A percentile compares a stretch with the other conserved stretches of the same genome.
phyloP scores from a whole-genome alignment of 2,888 invertebrate species.

The Amaurobius ferox region DNA sequence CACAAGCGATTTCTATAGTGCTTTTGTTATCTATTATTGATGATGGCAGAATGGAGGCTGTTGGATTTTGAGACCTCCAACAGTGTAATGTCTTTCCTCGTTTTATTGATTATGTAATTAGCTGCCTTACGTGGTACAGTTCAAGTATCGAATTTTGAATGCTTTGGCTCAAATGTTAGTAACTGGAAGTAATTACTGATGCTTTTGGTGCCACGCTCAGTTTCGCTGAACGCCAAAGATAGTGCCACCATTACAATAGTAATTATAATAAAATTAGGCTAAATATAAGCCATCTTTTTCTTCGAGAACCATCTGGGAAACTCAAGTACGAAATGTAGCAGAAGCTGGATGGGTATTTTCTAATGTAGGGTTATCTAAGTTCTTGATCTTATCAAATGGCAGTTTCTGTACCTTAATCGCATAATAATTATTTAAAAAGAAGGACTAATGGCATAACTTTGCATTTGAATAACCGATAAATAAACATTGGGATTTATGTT shows the following conservation, averaged over 20 bases:
- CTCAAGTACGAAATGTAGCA: background rate
- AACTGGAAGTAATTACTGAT: constrained; percentile 59
- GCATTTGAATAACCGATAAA: too few relatives aligned
- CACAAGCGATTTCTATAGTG: constrained; percentile 61
- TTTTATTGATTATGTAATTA: constrained; percentile 71
- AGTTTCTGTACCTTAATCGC: background rate
- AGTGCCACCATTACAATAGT: constrained; percentile 51
- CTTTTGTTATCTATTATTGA: constrained; percentile 69
- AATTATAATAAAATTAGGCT: constrained; percentile 68
- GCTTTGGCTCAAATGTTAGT: constrained; percentile 65
- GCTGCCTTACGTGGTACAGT: constrained; percentile 63
- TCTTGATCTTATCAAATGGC: background rate
- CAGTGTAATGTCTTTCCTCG: constrained; percentile 70
- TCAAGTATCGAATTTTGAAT: constrained; percentile 71
- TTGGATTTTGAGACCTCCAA: constrained; percentile 69
- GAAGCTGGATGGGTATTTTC: background rate
- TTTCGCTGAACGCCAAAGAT: constrained; percentile 52
- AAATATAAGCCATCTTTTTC: constrained; percentile 38
- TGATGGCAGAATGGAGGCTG: constrained; percentile 45
- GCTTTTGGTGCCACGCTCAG: constrained; percentile 44
- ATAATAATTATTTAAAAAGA: background rate
- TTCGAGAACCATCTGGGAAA: constrained; percentile 11
- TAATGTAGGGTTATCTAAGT: background rate
- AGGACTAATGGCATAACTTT: too few relatives aligned
- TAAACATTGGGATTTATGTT: too few relatives aligned